phyloP scores from a whole-genome alignment of 2,113 vertebrate genomes.

The Petrocephalus microphthalmus region DNA sequence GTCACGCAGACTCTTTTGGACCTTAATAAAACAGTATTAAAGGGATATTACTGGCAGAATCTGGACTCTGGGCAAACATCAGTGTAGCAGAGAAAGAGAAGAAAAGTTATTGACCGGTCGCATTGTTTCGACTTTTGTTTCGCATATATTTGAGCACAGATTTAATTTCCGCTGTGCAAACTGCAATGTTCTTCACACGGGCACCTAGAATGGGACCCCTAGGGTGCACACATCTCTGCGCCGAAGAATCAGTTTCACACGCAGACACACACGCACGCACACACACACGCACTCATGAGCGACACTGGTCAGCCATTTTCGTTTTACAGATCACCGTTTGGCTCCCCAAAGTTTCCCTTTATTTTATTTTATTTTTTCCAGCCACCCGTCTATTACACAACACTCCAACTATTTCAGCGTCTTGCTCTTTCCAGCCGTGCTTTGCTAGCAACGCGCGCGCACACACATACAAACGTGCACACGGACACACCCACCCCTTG shows the following conservation, averaged over 20 bases:
- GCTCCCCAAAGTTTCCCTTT: background rate
- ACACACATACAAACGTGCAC: background rate
- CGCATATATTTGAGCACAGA: background rate
- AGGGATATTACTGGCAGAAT: background rate
- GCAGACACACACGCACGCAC: background rate
- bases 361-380: background rate
- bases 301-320: background rate
- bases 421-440: background rate
- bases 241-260: background rate
- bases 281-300: background rate
- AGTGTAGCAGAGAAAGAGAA: background rate
- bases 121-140: background rate
- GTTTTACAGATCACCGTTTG: background rate
- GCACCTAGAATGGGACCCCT: background rate
- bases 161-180: background rate
- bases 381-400: conserved; percentile 11
- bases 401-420: background rate
- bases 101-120: background rate
- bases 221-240: background rate
- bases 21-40: background rate
- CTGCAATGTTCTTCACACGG: background rate
- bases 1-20: background rate
- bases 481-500: background rate
- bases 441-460: background rate
- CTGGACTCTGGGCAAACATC: background rate